Evolutionary conservation across 2,888 invertebrate genomes (phyloP), one percentile per base, ranked within the genome.

Genomic region (Andricus curvator): DNA sequence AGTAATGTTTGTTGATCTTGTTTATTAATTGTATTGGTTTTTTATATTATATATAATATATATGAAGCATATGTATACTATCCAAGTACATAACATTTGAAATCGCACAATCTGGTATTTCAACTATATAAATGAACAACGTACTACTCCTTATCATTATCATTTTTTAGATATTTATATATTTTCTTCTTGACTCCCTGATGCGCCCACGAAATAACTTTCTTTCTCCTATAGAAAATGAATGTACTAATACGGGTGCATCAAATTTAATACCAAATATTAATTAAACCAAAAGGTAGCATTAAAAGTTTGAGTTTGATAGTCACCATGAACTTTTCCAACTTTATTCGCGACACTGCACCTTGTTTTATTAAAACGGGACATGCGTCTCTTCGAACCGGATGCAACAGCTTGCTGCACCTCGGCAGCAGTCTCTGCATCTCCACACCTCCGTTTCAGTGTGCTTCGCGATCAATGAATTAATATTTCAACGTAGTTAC

Each of bases 401-500:
- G 91, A 91, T 87, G 90, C 91, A 91, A 91, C 91, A 91, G 91
- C 91, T 90, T 91, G 91, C 90, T 85, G 83, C 80, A 81, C 80
- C 81, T 82, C 84, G 79, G 84, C 77, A 83, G 77, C 83, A 83
- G 78, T 83, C 81, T 84, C 80, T 86, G 87, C 86, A 80, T 67
- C 88, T 67, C 88, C 85, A 88, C 79, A 86, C 87, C 89, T 89
- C 90, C 90, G 88, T 84, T 88, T 85, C 86, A 85, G 85, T 85
- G 84, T 85, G 85, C 81, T 83, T 85, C 78, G 80, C 85, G 86
- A 85, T 82, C 88, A 86, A 87, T 86, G 86, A 90, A 90, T 90
- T 90, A 90, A 91, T 91, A 90, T 91, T 90, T 90, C 88, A 89
- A 87, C 86, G 81, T 82, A 83, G 83, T 83, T 81, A 82, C 87